These are phyloP conservation scores for Blastobasis adustella DNA, from an alignment of 2,888 invertebrate species.

Conservation along the genomic window DNA sequence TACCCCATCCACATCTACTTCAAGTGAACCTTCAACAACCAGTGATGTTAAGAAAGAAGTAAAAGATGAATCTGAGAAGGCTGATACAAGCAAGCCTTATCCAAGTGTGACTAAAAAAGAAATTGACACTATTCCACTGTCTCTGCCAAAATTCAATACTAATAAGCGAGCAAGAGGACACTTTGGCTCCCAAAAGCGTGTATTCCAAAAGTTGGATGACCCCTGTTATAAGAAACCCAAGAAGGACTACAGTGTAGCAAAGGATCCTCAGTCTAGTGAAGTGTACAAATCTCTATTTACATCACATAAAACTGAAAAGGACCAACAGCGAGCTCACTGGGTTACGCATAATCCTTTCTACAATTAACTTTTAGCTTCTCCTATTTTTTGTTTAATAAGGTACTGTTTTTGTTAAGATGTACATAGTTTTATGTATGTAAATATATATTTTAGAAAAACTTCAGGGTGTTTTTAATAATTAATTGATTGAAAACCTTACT, in stretches of 20 bases:
- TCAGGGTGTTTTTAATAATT: not conserved
- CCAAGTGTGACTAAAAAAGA: conserved; percentile 53
- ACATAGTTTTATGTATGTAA: no score
- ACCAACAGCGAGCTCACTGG: conserved; percentile 95
- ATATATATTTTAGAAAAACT: no score
- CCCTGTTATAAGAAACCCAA: conserved; percentile 86
- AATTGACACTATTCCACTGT: conserved; percentile 60
- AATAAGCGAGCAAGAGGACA: conserved; percentile 57
- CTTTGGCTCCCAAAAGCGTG: conserved; percentile 60
- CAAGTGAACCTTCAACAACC: conserved; percentile 15
- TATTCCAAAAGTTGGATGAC: conserved; percentile 64
- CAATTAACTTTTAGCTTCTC: conserved; percentile 67
- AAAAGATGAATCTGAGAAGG: conserved; percentile 42
- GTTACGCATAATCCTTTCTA: conserved; percentile 98
- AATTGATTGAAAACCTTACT: conserved; percentile 3
- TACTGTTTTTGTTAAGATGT: no score
- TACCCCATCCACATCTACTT: not conserved
- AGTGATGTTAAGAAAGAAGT: conserved; percentile 34
- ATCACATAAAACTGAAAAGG: conserved; percentile 88
- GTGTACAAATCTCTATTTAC: conserved; percentile 98
- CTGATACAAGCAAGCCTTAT: conserved; percentile 11
- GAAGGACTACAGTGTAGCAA: conserved; percentile 88
- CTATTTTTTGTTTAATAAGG: no score
- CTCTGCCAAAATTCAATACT: conserved; percentile 60
- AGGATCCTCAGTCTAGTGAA: conserved; percentile 91